Evolutionary conservation across 2,113 vertebrate species (phyloP).

Genomic region (Gnathonemus echidnorhynchus): DNA sequence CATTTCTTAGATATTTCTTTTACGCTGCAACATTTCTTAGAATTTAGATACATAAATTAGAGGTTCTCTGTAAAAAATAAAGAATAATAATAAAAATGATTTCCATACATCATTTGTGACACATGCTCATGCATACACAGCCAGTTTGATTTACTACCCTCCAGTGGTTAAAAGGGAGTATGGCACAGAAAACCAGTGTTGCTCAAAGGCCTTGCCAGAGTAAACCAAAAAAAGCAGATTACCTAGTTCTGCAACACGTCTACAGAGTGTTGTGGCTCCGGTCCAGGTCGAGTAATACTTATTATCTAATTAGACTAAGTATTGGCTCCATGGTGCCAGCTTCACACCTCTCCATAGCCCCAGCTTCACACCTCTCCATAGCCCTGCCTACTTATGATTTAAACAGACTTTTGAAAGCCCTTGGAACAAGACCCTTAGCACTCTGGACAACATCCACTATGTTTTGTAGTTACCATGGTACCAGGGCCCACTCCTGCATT

Average conservation of each 20-base stretch:
- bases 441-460: constrained; percentile 1
- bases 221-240: background rate
- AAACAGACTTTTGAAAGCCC: constrained; percentile 7
- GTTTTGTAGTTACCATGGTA: background rate
- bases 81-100: background rate
- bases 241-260: background rate
- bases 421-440: background rate
- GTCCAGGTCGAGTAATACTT: background rate
- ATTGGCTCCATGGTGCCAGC: background rate
- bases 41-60: background rate
- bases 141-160: background rate
- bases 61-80: background rate
- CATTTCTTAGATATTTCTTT: background rate
- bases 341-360: constrained; percentile 26
- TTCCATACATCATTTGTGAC: background rate
- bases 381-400: constrained; percentile 21
- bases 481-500: constrained; percentile 20
- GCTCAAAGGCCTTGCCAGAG: background rate
- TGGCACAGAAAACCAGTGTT: background rate
- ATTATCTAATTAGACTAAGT: constrained; percentile 13
- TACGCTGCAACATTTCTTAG: background rate
- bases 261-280: background rate
- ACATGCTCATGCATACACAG: background rate
- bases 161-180: background rate
- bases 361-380: constrained; percentile 25